phyloP scores from a whole-genome alignment of 2,888 invertebrate genomes.

The Lochmaea capreae region DNA sequence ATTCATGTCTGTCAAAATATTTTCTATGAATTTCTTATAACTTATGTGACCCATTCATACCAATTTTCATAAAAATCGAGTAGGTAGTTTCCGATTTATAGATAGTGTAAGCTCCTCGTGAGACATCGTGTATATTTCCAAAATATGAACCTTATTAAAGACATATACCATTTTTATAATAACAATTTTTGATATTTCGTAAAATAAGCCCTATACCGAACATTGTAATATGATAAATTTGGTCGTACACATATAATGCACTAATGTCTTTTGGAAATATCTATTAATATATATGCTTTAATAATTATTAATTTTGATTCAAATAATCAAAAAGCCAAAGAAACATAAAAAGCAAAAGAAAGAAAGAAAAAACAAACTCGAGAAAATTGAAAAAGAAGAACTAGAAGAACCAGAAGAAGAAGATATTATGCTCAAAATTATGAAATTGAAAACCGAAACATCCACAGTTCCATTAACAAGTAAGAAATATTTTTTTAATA shows the following conservation, averaged over 20 bases:
- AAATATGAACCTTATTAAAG: too few species aligned
- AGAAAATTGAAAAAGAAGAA: slow-evolving; percentile 1
- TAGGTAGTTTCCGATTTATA: too few species aligned
- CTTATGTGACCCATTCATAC: too few species aligned
- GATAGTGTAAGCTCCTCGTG: too few species aligned
- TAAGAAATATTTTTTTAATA: neutral
- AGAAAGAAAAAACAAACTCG: slow-evolving; percentile 3
- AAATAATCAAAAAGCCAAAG: slow-evolving; percentile 13
- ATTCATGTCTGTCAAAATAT: too few species aligned
- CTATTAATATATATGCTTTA: neutral
- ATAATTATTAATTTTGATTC: neutral
- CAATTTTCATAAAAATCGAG: too few species aligned
- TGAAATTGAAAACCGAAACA: neutral
- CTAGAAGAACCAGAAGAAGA: neutral
- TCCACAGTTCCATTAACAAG: neutral
- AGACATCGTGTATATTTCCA: too few species aligned
- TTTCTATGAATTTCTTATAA: too few species aligned
- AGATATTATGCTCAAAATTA: slow-evolving; percentile 14
- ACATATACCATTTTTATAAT: too few species aligned
- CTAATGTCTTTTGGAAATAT: neutral
- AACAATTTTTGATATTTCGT: too few species aligned
- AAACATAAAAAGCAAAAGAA: slow-evolving; percentile 54
- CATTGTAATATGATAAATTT: too few species aligned
- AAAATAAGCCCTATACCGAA: too few species aligned
- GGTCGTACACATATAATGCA: neutral